Evolutionary conservation across 37 sponge, comb jelly and placozoan species (phyloP).

Genomic region (Dysidea cf. avara): DNA sequence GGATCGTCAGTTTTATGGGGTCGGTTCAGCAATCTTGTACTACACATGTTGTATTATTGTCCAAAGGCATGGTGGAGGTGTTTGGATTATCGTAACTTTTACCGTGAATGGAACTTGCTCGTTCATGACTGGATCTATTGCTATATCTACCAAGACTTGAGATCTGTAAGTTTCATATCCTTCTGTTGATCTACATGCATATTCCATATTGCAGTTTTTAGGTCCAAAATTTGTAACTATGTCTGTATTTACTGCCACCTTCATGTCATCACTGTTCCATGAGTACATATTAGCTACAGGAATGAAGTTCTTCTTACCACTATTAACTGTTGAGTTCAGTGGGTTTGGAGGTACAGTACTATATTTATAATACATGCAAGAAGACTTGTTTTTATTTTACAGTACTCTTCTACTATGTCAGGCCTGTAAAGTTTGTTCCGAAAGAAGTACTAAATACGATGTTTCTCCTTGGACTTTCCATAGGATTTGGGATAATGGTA

Average conservation of each 20-base stretch:
- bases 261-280: constrained; percentile 73
- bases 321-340: constrained; percentile 51
- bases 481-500: constrained; percentile 67
- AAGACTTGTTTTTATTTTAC: no score
- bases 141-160: constrained; percentile 82
- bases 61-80: constrained; percentile 93
- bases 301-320: constrained; percentile 58
- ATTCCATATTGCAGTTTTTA: not conserved
- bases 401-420: no score
- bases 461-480: constrained; percentile 40
- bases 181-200: not conserved
- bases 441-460: no score
- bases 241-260: constrained; percentile 18
- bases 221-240: no score
- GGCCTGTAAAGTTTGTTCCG: no score
- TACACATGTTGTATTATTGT: not conserved
- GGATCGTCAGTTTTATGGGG: constrained; percentile 86
- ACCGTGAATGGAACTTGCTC: constrained; percentile 88
- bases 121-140: constrained; percentile 90
- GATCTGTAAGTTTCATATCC: constrained; percentile 49
- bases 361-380: no score
- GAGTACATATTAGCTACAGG: constrained; percentile 60
- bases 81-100: constrained; percentile 57
- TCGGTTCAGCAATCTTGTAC: constrained; percentile 4
- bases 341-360: constrained; percentile 81